phyloP scores from a whole-genome alignment of 2,113 vertebrate species.

The Montifringilla adamsi region DNA sequence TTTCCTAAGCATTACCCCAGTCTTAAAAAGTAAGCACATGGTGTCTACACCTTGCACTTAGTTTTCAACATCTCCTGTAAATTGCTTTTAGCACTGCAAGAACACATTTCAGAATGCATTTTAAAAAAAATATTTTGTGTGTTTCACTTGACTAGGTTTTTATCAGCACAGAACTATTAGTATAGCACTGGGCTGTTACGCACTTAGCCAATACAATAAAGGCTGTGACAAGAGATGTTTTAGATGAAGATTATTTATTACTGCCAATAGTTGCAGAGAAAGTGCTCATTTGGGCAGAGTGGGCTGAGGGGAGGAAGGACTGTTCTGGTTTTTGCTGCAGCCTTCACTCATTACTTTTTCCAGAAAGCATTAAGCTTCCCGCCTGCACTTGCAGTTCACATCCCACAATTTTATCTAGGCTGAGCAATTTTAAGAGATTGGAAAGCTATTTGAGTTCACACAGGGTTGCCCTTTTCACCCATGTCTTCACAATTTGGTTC shows the following conservation, averaged over 20 bases:
- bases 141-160: background rate
- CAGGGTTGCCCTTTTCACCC: background rate
- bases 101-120: background rate
- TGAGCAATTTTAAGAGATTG: background rate
- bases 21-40: constrained; percentile 9
- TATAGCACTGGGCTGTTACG: background rate
- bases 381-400: background rate
- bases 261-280: constrained; percentile 1
- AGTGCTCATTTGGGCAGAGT: background rate
- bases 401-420: background rate
- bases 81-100: background rate
- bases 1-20: background rate
- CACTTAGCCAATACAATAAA: background rate
- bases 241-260: constrained; percentile 24
- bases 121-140: background rate
- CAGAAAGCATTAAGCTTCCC: constrained; percentile 1
- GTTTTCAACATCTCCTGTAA: constrained; percentile 8
- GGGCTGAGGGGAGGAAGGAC: background rate
- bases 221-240: background rate
- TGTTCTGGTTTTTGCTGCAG: background rate
- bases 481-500: background rate
- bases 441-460: background rate
- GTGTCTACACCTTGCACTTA: constrained; percentile 1
- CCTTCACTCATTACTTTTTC: background rate
- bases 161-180: background rate